Evolutionary conservation across 37 sponge, comb jelly and placozoan species (phyloP).

Genomic region (Axinella damicornis): DNA sequence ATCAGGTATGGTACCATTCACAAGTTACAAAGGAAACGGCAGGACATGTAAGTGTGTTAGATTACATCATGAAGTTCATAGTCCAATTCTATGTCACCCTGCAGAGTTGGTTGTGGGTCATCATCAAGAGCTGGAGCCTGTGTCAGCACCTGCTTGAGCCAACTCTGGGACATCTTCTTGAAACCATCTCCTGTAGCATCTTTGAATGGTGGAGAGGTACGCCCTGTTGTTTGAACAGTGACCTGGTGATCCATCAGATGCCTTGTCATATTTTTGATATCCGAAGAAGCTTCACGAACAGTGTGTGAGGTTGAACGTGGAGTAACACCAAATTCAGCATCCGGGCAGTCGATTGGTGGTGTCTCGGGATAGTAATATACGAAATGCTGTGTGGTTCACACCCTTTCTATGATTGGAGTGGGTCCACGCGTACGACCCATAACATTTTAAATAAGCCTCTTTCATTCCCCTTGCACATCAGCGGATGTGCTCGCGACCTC

Average conservation of each 20-base stretch:
- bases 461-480: too few species aligned
- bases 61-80: slow-evolving; percentile 35
- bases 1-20: too few species aligned
- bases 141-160: slow-evolving; percentile 12
- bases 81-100: neutral
- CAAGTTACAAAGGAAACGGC: too few species aligned
- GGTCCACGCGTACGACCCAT: too few species aligned
- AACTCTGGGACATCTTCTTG: slow-evolving; percentile 14
- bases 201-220: neutral
- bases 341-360: too few species aligned
- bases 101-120: neutral
- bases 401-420: too few species aligned
- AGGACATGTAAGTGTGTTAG: neutral
- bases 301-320: neutral
- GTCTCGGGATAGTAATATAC: too few species aligned
- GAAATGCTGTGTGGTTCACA: too few species aligned
- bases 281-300: neutral
- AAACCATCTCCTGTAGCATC: slow-evolving; percentile 17
- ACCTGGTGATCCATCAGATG: neutral
- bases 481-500: neutral
- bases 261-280: neutral
- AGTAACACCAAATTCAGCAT: neutral
- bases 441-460: too few species aligned
- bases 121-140: neutral
- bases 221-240: neutral